Evolutionary conservation across 2,113 vertebrate genomes (phyloP).

Genomic region (Oreochromis niloticus): DNA sequence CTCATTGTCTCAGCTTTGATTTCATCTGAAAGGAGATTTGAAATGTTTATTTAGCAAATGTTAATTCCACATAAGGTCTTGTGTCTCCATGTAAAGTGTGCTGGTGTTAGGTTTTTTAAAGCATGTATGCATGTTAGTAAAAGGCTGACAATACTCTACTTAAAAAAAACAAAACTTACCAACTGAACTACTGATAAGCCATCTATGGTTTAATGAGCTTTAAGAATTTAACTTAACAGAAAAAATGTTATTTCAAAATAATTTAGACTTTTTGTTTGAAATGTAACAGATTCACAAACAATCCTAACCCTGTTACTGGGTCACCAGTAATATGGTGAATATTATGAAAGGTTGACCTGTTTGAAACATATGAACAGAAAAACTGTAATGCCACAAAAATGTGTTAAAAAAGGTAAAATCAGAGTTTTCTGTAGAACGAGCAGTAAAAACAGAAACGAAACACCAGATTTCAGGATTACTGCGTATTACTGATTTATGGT

Average conservation of each 20-base stretch:
- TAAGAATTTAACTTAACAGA: background rate
- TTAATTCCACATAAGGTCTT: background rate
- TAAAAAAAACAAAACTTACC: background rate
- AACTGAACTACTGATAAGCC: background rate
- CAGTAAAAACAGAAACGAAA: background rate
- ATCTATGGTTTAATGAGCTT: fast-evolving
- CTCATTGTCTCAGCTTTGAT: background rate
- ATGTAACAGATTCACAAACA: background rate
- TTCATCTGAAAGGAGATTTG: background rate
- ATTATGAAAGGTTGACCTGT: background rate
- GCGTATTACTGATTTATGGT: background rate
- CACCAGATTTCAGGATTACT: background rate
- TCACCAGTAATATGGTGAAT: background rate
- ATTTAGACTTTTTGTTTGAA: background rate
- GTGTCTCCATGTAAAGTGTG: background rate
- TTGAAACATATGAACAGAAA: background rate
- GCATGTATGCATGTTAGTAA: background rate
- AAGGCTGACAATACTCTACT: background rate
- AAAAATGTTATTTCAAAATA: background rate
- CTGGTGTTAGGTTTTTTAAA: background rate
- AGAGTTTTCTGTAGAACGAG: fast-evolving
- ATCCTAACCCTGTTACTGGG: background rate
- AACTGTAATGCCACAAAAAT: background rate
- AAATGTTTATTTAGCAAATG: background rate
- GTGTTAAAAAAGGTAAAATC: background rate